Evolutionary conservation across 2,888 invertebrate species (phyloP).

Genomic region (Drosophila ezoana): DNA sequence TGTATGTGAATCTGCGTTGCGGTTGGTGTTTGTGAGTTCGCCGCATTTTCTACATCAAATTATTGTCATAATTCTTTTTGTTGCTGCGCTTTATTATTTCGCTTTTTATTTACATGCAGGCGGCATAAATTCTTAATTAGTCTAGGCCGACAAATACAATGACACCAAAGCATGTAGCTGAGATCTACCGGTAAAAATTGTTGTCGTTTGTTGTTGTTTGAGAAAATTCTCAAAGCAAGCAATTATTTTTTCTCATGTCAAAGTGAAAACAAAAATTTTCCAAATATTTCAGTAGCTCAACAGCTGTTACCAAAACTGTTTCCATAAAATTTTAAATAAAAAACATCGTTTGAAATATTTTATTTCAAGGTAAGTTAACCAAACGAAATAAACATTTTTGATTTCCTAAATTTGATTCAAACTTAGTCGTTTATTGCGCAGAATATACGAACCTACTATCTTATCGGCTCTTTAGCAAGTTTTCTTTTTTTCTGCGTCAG

Average conservation of each 20-base stretch:
- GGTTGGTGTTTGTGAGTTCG: constrained; percentile 43
- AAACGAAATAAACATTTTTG: not conserved
- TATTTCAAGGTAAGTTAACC: constrained; percentile 16
- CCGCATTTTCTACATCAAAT: constrained; percentile 73
- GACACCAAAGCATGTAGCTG: constrained; percentile 4
- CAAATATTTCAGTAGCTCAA: constrained; percentile 1
- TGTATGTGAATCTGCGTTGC: constrained; percentile 15
- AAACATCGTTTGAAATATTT: not conserved
- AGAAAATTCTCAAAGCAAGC: constrained; percentile 25
- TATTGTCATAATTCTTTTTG: constrained; percentile 67
- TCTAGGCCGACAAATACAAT: constrained; percentile 54
- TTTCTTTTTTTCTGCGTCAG: constrained; percentile 32
- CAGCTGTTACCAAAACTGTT: not conserved
- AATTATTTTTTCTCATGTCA: constrained; percentile 34
- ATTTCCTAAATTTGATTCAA: not conserved
- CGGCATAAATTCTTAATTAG: constrained; percentile 77
- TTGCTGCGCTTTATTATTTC: constrained; percentile 44
- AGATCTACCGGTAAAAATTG: constrained; percentile 30
- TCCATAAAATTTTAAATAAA: constrained; percentile 1
- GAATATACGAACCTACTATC: constrained; percentile 26
- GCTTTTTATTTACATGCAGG: constrained; percentile 57
- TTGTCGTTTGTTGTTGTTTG: constrained; percentile 4
- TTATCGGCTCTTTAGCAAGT: constrained; percentile 44
- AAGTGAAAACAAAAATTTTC: constrained; percentile 22
- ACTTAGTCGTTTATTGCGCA: not conserved